Base-by-base conservation (phyloP, 1,140 invertebrate genomes). In the Formica exsecta region DNA sequence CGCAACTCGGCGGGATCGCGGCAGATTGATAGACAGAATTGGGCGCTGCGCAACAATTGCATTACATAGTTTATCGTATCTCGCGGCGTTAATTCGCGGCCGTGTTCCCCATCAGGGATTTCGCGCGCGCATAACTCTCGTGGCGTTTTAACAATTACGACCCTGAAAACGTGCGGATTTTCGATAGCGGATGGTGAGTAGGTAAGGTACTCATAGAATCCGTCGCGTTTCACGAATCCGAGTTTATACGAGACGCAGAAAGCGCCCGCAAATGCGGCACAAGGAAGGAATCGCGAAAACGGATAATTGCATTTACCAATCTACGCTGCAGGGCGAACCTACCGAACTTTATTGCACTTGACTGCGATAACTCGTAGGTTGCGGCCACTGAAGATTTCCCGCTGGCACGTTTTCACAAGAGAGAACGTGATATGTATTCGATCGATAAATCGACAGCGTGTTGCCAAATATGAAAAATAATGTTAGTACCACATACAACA, bases 221-320 rank as follows among this genome's bases (percentile, higher is more conserved):
- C 44, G 36, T 54, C 44, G 8, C 36, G 5, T 36, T 64, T 41
- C 32, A 13, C 29, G 38, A 7, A 44, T 8, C 41, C 22, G 11
- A 32, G 19, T 51, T 32, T 44, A 19, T 25, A 13, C 19, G 29
- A 48, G 76, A 80, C n/a, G 44, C 7, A 9, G 5, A 16, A 25
- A 16, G 25, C 25, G 51, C 7, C 57, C 5, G 44, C 66, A 61
- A 61, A 68, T 25, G 51, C 16, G 51, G 51, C 44, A 76, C 36
- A 32, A 32, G 51, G 51, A 59, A 54, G 57, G 32, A 85, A 74
- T 41, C 36, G 44, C 41, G 38, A 51, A 62, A 81, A 57, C 59
- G 51, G 70, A 59, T 89, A 89, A 89, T 89, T 88, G 73, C 81
- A 54, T 86, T 51, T 87, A 29, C 59, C 77, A 76, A 85, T 84